phyloP scores from a whole-genome alignment of 1,140 invertebrate species.

The Ostrea edulis region DNA sequence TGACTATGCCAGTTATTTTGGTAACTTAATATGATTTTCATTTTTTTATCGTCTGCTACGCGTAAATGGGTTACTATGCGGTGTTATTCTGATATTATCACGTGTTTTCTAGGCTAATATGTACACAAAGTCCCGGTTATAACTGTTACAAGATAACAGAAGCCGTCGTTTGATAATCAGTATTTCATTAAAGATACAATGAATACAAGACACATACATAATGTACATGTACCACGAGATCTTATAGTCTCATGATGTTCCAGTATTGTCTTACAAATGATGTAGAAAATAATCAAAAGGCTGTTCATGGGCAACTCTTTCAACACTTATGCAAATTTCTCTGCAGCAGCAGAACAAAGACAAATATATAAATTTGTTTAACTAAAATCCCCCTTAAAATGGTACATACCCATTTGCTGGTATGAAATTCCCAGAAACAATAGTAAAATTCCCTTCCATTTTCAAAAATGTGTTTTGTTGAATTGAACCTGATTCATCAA shows the following conservation, averaged over 20 bases:
- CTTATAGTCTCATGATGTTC: too few relatives aligned
- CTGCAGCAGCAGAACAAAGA: too few relatives aligned
- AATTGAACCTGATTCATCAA: constrained; percentile 25
- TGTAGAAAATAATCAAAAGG: too few relatives aligned
- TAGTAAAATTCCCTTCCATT: constrained; percentile 14
- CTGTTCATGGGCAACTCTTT: too few relatives aligned
- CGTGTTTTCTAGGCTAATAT: neutral
- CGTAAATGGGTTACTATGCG: neutral
- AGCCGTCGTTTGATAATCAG: neutral
- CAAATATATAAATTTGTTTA: too few relatives aligned
- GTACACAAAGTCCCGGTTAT: neutral
- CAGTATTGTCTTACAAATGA: too few relatives aligned
- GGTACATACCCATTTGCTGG: neutral
- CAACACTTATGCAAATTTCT: too few relatives aligned
- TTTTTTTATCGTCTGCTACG: neutral
- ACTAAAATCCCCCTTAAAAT: too few relatives aligned
- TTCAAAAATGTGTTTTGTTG: constrained; percentile 29
- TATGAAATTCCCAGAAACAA: neutral
- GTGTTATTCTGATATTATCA: neutral
- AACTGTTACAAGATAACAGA: neutral
- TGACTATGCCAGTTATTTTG: constrained; percentile 24
- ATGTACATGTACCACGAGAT: too few relatives aligned
- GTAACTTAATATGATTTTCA: neutral
- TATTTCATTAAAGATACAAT: too few relatives aligned
- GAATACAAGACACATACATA: too few relatives aligned